These are phyloP conservation scores for Raja brachyura DNA, from an alignment of 2,113 vertebrate species.

Conservation along the genomic window DNA sequence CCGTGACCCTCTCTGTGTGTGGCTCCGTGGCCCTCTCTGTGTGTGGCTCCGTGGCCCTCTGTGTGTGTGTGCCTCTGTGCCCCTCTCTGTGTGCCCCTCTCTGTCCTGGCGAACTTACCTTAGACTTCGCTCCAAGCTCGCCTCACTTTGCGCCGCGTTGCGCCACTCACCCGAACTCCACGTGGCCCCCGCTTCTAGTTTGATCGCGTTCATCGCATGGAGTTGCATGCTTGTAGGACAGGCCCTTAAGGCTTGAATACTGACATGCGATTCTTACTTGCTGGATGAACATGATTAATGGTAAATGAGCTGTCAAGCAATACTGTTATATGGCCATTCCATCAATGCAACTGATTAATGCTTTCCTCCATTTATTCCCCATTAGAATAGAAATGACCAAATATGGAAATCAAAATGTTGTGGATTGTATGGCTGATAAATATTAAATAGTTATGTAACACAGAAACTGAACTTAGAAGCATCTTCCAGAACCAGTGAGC, in stretches of 20 bases:
- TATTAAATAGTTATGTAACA: background rate
- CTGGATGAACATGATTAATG: background rate
- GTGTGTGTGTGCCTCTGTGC: too few species aligned
- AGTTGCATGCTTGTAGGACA: too few species aligned
- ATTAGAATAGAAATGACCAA: background rate
- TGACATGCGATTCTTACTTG: background rate
- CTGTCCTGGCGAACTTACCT: too few species aligned
- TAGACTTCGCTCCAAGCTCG: too few species aligned
- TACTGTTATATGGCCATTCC: background rate
- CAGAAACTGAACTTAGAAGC: background rate
- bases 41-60: too few species aligned
- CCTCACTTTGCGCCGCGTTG: too few species aligned
- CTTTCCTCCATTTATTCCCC: background rate
- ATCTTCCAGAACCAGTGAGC: background rate
- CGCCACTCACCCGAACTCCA: too few species aligned
- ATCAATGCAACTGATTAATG: background rate
- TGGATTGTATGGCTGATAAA: background rate
- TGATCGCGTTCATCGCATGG: too few species aligned
- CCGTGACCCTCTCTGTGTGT: too few species aligned
- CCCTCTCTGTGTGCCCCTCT: too few species aligned
- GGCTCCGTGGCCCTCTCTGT: too few species aligned
- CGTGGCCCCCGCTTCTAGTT: too few species aligned
- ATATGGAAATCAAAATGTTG: background rate
- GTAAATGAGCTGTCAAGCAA: background rate
- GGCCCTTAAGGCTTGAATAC: background rate